These are phyloP conservation scores for Hyperoplus lanceolatus DNA, from an alignment of 2,797 vertebrate species.

Conservation along the genomic window DNA sequence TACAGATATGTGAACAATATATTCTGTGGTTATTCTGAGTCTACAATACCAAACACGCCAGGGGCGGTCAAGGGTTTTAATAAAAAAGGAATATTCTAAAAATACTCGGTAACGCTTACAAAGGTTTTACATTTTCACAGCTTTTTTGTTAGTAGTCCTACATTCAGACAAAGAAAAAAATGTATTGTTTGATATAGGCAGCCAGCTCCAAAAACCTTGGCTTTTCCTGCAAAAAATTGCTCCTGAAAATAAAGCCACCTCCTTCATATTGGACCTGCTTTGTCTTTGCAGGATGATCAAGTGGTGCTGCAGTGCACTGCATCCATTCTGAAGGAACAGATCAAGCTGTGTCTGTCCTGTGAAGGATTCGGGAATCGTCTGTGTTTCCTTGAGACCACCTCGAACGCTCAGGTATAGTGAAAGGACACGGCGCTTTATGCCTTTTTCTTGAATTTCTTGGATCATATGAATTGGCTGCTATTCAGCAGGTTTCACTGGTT, in stretches of 20 bases:
- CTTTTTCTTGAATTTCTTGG: background rate
- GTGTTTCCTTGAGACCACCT: conserved; percentile 93
- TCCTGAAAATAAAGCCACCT: background rate
- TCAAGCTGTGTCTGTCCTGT: conserved; percentile 93
- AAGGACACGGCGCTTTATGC: background rate
- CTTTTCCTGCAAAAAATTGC: conserved; percentile 4
- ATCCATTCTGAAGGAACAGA: conserved; percentile 92
- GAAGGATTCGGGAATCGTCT: conserved; percentile 95
- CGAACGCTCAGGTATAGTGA: conserved; percentile 90
- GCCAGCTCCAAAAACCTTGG: too few relatives aligned
- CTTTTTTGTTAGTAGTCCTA: too few relatives aligned
- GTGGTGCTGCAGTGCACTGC: conserved; percentile 93
- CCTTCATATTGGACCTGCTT: background rate
- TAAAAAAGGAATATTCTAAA: too few relatives aligned
- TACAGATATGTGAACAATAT: too few relatives aligned
- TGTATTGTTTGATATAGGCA: background rate
- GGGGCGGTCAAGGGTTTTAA: too few relatives aligned
- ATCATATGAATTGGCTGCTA: background rate
- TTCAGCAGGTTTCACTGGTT: background rate
- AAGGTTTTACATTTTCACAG: too few relatives aligned
- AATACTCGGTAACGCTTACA: too few relatives aligned
- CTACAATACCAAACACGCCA: too few relatives aligned
- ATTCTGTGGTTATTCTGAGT: too few relatives aligned
- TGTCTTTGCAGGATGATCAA: conserved; percentile 88
- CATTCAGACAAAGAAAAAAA: too few relatives aligned